Evolutionary conservation across 2,888 invertebrate species (phyloP).

Genomic region (Horisme vitalbata): DNA sequence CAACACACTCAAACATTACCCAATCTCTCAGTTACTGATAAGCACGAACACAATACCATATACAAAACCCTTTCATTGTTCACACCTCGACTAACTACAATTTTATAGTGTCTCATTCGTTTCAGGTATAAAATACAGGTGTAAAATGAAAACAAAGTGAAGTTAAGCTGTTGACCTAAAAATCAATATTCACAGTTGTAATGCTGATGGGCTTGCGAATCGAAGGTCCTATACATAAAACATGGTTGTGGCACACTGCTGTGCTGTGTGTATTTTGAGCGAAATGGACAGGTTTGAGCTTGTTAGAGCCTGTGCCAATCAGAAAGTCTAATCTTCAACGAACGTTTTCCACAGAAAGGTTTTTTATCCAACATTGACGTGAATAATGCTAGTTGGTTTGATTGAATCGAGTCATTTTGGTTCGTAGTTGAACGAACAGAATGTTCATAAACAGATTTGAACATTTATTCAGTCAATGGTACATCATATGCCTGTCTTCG

Average conservation of each 20-base stretch:
- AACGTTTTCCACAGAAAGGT: no score
- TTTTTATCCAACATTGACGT: no score
- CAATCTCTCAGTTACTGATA: conserved; percentile 33
- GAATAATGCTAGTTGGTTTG: no score
- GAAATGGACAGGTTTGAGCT: conserved; percentile 9
- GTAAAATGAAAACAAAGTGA: conserved; percentile 52
- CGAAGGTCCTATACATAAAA: conserved; percentile 74
- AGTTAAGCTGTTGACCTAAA: conserved; percentile 72
- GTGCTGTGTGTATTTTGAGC: background rate
- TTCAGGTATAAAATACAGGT: conserved; percentile 48
- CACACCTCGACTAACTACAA: conserved; percentile 29
- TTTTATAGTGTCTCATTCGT: conserved; percentile 50
- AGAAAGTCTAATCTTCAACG: no score
- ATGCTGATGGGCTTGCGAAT: conserved; percentile 71
- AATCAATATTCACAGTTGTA: conserved; percentile 77
- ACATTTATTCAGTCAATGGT: no score
- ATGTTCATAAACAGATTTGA: no score
- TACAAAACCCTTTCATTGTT: conserved; percentile 26
- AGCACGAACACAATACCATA: conserved; percentile 32
- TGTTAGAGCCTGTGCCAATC: background rate
- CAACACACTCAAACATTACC: conserved; percentile 28
- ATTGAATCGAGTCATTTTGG: no score
- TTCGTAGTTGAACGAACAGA: no score
- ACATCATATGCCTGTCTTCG: no score
- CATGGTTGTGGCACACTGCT: conserved; percentile 52